phyloP scores from a whole-genome alignment of 2,888 invertebrate species.

The Drosophila meridionalis region DNA sequence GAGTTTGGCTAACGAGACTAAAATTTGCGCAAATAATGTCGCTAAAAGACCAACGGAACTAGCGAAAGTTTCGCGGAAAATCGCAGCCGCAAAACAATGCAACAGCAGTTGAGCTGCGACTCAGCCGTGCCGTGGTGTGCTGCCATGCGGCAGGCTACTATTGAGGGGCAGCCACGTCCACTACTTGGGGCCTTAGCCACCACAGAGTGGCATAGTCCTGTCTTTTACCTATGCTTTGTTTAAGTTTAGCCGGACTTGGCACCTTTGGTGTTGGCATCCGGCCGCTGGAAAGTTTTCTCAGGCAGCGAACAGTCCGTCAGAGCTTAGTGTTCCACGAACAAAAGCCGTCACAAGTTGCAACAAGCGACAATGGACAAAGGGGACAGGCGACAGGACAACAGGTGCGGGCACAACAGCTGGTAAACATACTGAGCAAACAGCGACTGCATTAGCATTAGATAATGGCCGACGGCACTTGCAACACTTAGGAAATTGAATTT shows the following conservation, averaged over 20 bases:
- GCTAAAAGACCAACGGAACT: constrained; percentile 9
- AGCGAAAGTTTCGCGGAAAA: constrained; percentile 32
- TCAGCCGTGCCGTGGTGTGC: constrained; percentile 12
- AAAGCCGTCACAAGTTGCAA: constrained; percentile 54
- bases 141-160: constrained; percentile 1
- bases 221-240: constrained; percentile 17
- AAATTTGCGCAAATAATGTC: background rate
- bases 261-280: constrained; percentile 47
- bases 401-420: constrained; percentile 9
- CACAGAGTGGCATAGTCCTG: background rate
- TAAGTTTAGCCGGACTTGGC: constrained; percentile 46
- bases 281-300: constrained; percentile 37
- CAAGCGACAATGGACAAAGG: constrained; percentile 27
- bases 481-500: constrained; percentile 59
- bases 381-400: constrained; percentile 10
- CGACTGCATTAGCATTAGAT: constrained; percentile 55
- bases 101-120: constrained; percentile 32
- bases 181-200: background rate
- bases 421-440: background rate
- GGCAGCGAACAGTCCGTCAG: constrained; percentile 30
- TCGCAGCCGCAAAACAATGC: constrained; percentile 47
- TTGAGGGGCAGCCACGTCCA: background rate
- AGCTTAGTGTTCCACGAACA: constrained; percentile 54
- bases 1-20: background rate
- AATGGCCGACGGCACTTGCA: constrained; percentile 32